These are phyloP conservation scores for Nomada hirtipes DNA, from an alignment of 2,888 invertebrate genomes.

Conservation along the genomic window DNA sequence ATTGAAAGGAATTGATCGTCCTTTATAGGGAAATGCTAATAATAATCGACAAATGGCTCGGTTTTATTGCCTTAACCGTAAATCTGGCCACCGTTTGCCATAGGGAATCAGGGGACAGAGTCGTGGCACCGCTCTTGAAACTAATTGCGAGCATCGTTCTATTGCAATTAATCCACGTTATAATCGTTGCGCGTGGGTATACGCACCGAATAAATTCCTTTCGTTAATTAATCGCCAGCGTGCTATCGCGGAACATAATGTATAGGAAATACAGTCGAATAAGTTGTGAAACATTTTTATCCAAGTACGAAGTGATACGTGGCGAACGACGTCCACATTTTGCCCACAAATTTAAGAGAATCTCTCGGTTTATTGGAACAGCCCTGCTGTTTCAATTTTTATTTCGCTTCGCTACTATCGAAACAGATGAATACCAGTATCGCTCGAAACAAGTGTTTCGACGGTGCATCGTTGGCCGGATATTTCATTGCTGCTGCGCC, in stretches of 20 bases:
- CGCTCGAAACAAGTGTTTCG: not conserved
- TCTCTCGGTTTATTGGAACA: not conserved
- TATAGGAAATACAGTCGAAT: not conserved
- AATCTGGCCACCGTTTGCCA: too few relatives aligned
- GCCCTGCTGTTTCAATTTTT: not conserved
- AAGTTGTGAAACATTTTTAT: too few relatives aligned
- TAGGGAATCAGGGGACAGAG: too few relatives aligned
- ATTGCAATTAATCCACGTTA: constrained; percentile 25
- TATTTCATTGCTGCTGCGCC: not conserved
- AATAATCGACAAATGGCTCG: too few relatives aligned
- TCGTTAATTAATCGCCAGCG: constrained; percentile 8
- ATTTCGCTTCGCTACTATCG: not conserved
- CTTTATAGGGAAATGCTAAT: too few relatives aligned
- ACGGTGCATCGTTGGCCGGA: not conserved
- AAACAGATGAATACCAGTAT: not conserved
- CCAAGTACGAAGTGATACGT: not conserved
- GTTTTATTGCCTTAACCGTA: too few relatives aligned
- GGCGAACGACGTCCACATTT: not conserved
- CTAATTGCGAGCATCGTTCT: constrained; percentile 12
- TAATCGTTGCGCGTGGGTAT: constrained; percentile 19
- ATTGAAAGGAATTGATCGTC: too few relatives aligned
- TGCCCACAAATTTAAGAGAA: not conserved
- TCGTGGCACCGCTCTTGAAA: constrained; percentile 15
- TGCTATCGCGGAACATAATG: not conserved
- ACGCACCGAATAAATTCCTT: constrained; percentile 13